Conservation (phyloP, 2,113 vertebrate species). For the Platanista minor region DNA sequence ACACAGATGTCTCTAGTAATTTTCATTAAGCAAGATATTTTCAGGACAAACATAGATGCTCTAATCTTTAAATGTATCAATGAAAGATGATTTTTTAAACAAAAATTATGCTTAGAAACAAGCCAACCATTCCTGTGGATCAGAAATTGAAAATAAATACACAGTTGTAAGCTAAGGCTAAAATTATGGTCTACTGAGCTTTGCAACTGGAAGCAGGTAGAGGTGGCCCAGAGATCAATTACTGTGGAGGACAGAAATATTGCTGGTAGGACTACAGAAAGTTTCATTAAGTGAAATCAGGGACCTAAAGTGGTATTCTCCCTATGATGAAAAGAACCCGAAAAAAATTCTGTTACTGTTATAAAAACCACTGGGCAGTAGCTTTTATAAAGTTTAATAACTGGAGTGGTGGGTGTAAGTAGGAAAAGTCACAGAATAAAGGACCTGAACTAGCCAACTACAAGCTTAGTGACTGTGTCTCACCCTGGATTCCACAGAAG, state of each 20-base stretch:
- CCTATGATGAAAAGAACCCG: not conserved
- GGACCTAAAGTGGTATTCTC: not conserved
- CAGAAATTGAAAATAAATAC: not conserved
- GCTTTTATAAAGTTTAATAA: not conserved
- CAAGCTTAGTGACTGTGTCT: not conserved
- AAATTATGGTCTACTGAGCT: not conserved
- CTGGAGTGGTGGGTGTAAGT: not conserved
- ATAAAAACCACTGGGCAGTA: not conserved
- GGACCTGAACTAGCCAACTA: not conserved
- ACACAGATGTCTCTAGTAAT: not conserved
- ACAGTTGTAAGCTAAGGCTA: not conserved
- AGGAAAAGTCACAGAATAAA: not conserved
- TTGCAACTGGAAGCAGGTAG: not conserved
- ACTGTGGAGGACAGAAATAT: not conserved
- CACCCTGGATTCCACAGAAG: not conserved
- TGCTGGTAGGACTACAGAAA: not conserved
- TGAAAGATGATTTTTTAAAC: not conserved
- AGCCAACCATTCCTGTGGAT: not conserved
- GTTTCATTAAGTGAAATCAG: not conserved
- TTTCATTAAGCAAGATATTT: not conserved
- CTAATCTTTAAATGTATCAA: not conserved
- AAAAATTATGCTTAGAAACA: not conserved
- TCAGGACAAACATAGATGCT: not conserved
- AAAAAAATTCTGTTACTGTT: not conserved
- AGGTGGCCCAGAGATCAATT: not conserved